These are phyloP conservation scores for Heterohyrax brucei DNA, from an alignment of 2,797 vertebrate species.

Conservation along the genomic window DNA sequence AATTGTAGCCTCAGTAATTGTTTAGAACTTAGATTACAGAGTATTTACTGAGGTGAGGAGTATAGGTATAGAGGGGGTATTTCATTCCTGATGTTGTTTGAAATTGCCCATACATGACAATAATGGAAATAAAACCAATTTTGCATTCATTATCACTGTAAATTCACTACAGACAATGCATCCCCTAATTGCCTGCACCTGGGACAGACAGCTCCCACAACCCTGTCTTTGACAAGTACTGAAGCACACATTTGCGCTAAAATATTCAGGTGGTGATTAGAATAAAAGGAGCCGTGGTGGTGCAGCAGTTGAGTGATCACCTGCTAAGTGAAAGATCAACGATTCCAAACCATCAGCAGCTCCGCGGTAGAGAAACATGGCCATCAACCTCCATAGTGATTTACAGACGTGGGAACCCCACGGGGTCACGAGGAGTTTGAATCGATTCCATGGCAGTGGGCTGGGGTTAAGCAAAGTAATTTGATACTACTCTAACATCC, in stretches of 20 bases:
- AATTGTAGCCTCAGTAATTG: not conserved
- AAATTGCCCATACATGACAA: not conserved
- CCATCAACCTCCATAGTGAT: too few species aligned
- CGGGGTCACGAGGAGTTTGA: too few species aligned
- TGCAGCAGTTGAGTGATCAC: too few species aligned
- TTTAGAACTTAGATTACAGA: slow-evolving; percentile 34
- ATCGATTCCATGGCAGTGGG: too few species aligned
- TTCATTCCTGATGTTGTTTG: not conserved
- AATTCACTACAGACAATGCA: not conserved
- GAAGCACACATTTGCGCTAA: not conserved
- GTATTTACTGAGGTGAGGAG: not conserved
- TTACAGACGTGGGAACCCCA: too few species aligned
- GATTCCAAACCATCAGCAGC: too few species aligned
- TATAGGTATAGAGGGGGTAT: not conserved
- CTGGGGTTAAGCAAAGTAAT: too few species aligned
- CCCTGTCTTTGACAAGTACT: not conserved
- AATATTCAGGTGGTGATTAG: not conserved
- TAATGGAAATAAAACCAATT: slow-evolving; percentile 22
- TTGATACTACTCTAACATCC: not conserved
- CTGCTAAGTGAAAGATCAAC: too few species aligned
- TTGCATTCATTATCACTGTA: not conserved
- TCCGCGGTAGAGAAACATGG: too few species aligned
- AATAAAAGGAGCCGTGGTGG: not conserved
- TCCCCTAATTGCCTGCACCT: not conserved
- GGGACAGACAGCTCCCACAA: not conserved